Base-by-base conservation (phyloP, 1,140 invertebrate genomes). In the Brachionus asplanchnoidis region DNA sequence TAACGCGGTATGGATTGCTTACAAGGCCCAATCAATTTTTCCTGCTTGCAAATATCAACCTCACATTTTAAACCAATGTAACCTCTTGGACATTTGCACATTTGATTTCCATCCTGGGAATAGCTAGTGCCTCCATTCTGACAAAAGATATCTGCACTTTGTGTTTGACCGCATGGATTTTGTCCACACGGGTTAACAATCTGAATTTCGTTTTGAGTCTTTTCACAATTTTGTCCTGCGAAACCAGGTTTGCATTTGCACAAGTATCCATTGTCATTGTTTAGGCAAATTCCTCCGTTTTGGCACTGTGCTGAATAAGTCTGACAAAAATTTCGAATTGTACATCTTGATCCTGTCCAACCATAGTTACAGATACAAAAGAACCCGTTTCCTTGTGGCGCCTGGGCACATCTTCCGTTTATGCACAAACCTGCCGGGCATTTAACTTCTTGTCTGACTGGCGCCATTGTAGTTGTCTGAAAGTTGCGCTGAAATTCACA, bases 71-170 rank as follows among this genome's bases (percentile, higher is more conserved):
- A 26, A 23, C 82, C 82, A 36, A 68, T 46, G 44, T 70, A 84
- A 53, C 82, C 82, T 42, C 82, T 32, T 40, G n/a, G 82, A 84
- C 82, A 84, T 84, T 84, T 60, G 36, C 82, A 84, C 26, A 20
- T 60, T 80, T 36, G 28, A 40, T 20, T 70, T 32, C 60, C 82
- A 40, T 84, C 56, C 32, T 70, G 12, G 7, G 50, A 9, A 40
- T 23, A 40, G 46, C 60, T 26, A 32, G 32, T 70, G 3, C 82
- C 82, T 1, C 82, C 82, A 70, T 84, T 84, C 14, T 53, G 32
- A 53, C 82, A 84, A 65, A 3, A 23, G 26, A 20, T 32, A 20
- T 17, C 14, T 40, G 14, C 17, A 73, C 14, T 42, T 14, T n/a
- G 20, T 1, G 28, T 73, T n/a, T 73, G 28, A 44, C 5, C 4